Evolutionary conservation across 2,797 vertebrate species (phyloP).

Genomic region (Helicolenus hilgendorfi): DNA sequence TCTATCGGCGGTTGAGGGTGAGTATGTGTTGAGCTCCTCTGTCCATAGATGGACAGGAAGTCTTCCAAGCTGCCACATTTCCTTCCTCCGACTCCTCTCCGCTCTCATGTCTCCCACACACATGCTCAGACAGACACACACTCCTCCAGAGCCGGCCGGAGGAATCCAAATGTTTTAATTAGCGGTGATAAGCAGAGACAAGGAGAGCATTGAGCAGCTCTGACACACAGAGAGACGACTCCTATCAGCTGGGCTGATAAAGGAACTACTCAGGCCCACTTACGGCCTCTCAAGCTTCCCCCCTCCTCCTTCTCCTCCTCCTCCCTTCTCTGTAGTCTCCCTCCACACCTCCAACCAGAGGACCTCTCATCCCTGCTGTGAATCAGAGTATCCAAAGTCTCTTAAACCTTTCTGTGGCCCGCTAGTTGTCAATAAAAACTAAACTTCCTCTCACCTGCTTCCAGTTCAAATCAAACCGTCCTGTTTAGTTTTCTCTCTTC

Average conservation of each 20-base stretch:
- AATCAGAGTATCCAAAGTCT: neutral
- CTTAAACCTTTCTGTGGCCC: neutral
- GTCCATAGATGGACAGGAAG: slow-evolving; percentile 88
- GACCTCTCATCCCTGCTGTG: neutral
- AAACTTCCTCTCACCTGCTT: neutral
- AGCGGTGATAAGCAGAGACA: slow-evolving; percentile 88
- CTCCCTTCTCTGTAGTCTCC: slow-evolving; percentile 22
- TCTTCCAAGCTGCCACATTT: slow-evolving; percentile 83
- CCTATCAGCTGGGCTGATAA: slow-evolving; percentile 84
- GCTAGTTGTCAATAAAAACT: neutral
- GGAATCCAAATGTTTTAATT: slow-evolving; percentile 92
- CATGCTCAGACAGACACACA: slow-evolving; percentile 70
- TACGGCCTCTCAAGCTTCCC: slow-evolving; percentile 74
- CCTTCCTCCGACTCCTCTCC: slow-evolving; percentile 76
- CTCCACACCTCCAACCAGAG: slow-evolving; percentile 35
- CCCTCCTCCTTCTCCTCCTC: slow-evolving; percentile 1
- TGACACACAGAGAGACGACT: slow-evolving; percentile 75
- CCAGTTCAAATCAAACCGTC: neutral
- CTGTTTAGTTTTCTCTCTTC: neutral
- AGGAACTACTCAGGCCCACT: slow-evolving; percentile 86
- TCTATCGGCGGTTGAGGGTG: neutral
- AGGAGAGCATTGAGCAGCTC: slow-evolving; percentile 83
- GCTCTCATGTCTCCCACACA: slow-evolving; percentile 80
- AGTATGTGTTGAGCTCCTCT: slow-evolving; percentile 67
- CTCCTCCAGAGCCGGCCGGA: slow-evolving; percentile 78